Conservation (phyloP, 2,113 vertebrate genomes). For the Bos javanicus region DNA sequence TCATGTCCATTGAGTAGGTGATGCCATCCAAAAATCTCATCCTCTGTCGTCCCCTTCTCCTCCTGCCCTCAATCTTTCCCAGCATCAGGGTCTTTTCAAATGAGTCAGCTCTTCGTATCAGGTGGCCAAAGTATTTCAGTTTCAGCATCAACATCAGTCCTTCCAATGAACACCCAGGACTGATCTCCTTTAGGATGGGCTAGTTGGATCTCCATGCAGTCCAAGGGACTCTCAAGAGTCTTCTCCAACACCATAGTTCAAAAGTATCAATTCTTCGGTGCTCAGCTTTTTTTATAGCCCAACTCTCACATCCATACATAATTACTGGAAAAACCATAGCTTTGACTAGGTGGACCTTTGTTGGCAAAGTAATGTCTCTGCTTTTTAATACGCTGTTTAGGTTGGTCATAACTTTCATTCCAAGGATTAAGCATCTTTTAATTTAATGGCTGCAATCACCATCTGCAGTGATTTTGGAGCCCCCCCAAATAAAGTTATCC, state of each 20-base stretch:
- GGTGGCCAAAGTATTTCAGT: not conserved
- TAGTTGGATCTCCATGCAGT: not conserved
- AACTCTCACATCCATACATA: not conserved
- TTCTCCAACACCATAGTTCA: not conserved
- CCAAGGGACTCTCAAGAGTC: not conserved
- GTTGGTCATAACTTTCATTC: not conserved
- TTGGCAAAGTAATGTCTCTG: not conserved
- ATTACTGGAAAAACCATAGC: not conserved
- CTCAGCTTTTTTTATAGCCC: not conserved
- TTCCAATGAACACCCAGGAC: not conserved
- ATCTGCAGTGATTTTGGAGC: not conserved
- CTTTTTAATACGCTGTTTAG: not conserved
- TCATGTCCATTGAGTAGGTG: not conserved
- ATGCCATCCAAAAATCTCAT: not conserved
- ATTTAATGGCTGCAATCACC: not conserved
- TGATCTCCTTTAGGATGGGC: not conserved
- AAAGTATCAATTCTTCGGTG: not conserved
- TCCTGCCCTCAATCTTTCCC: not conserved
- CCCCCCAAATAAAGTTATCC: not conserved
- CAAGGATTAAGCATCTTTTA: not conserved
- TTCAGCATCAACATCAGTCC: not conserved
- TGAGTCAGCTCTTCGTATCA: not conserved
- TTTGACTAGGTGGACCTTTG: not conserved
- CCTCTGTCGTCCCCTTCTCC: fast-evolving
- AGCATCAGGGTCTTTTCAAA: not conserved